A percentile compares a stretch with the other conserved stretches of the same genome.
Conservation (phyloP, 2,797 vertebrate genomes). For the Peromyscus nudipes region DNA sequence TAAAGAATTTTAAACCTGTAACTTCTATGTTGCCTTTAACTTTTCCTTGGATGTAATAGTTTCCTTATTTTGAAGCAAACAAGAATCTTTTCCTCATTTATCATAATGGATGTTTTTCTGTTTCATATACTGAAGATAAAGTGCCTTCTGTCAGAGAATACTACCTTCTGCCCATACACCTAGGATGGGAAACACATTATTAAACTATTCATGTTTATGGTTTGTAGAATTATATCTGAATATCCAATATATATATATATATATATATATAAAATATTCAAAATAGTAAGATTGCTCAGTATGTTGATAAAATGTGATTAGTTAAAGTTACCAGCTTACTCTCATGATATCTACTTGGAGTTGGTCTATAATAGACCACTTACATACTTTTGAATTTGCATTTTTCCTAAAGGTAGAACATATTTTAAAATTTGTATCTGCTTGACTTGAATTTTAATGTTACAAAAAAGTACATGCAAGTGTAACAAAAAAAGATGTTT, state of each 20-base stretch:
- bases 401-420: slow-evolving; percentile 43
- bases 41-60: not conserved
- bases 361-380: not conserved
- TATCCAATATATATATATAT: not conserved
- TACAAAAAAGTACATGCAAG: not conserved
- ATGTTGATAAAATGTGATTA: slow-evolving; percentile 36
- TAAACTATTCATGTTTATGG: not conserved
- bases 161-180: not conserved
- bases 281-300: not conserved
- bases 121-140: not conserved
- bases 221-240: slow-evolving; percentile 23
- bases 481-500: not conserved
- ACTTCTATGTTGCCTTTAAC: not conserved
- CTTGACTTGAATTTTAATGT: slow-evolving; percentile 34
- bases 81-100: not conserved
- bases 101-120: not conserved
- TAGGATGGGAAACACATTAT: not conserved
- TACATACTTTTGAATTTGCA: slow-evolving; percentile 29
- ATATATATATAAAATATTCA: not conserved
- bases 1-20: not conserved
- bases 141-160: not conserved
- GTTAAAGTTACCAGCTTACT: slow-evolving; percentile 19
- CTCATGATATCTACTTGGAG: slow-evolving; percentile 22
- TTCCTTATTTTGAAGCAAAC: not conserved
- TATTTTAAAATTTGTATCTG: not conserved